Percentiles rank a stretch among this genome's conserved stretches.
Conservation (phyloP, 2,888 invertebrate species). For the Neoscelio sp. region DNA sequence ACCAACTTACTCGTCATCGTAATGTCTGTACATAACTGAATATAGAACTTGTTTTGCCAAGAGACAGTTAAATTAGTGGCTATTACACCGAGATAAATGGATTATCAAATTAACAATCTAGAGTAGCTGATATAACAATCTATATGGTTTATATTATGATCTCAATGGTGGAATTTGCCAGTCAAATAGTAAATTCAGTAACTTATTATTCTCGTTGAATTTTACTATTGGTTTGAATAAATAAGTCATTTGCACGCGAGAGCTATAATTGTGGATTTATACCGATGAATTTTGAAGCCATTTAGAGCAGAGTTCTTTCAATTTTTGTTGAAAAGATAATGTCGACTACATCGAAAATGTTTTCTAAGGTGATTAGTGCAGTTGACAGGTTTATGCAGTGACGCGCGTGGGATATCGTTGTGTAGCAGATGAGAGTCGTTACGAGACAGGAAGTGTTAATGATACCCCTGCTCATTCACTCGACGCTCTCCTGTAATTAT, state of each 20-base stretch:
- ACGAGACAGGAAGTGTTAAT: slow-evolving; percentile 82
- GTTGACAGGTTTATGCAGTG: slow-evolving; percentile 79
- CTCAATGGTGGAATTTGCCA: no score
- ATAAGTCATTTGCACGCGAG: no score
- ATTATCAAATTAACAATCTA: no score
- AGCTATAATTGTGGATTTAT: slow-evolving; percentile 1
- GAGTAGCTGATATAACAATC: no score
- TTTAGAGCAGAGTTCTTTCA: no score
- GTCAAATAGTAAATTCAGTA: no score
- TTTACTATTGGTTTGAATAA: no score
- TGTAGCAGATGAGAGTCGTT: slow-evolving; percentile 81
- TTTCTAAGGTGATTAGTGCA: slow-evolving; percentile 74
- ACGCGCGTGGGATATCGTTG: slow-evolving; percentile 77
- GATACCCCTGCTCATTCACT: slow-evolving; percentile 82
- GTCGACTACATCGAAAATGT: slow-evolving; percentile 50
- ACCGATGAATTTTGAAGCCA: background rate
- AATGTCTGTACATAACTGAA: slow-evolving; percentile 71
- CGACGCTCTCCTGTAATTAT: slow-evolving; percentile 82
- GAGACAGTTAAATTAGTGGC: slow-evolving; percentile 79
- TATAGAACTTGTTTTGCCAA: slow-evolving; percentile 76
- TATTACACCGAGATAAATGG: slow-evolving; percentile 73
- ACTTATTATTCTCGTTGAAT: no score
- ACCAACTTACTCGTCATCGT: slow-evolving; percentile 78
- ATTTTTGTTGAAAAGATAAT: slow-evolving; percentile 9
- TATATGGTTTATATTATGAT: no score